A percentile compares a stretch with the other conserved stretches of the same genome.
These are phyloP conservation scores for Lucinisca nassula DNA, from an alignment of 2,888 invertebrate species.

Conservation along the genomic window DNA sequence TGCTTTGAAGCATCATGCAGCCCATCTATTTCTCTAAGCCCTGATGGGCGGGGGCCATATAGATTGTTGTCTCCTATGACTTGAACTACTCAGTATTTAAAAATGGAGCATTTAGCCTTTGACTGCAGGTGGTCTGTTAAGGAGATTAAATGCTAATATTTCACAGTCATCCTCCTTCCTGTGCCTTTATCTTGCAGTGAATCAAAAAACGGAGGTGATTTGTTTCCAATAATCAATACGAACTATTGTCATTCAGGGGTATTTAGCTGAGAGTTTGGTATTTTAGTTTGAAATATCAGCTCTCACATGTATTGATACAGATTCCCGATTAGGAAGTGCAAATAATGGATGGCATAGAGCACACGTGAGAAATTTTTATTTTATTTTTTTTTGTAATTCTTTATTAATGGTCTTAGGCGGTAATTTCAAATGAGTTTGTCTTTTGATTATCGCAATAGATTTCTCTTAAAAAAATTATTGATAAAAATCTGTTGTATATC, in stretches of 20 bases:
- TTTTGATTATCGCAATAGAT: not conserved
- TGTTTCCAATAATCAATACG: conserved; percentile 2
- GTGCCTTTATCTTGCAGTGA: not conserved
- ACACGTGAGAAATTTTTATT: not conserved
- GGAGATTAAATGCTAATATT: conserved; percentile 13
- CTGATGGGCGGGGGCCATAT: too few species aligned
- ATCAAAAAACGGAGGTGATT: conserved; percentile 2
- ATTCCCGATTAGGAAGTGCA: conserved; percentile 4
- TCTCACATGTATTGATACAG: not conserved
- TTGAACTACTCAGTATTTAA: too few species aligned
- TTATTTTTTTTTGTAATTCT: not conserved
- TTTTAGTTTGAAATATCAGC: conserved; percentile 8
- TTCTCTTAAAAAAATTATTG: too few species aligned
- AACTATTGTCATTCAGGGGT: not conserved
- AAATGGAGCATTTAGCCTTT: not conserved
- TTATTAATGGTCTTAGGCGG: too few species aligned
- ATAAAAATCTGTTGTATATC: too few species aligned
- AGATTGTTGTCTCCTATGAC: too few species aligned
- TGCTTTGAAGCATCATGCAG: too few species aligned
- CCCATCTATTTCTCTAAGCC: too few species aligned
- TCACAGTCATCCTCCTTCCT: not conserved
- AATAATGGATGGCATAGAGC: not conserved
- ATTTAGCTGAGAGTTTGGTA: conserved; percentile 10
- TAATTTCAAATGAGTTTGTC: too few species aligned
- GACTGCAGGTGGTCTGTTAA: conserved; percentile 3